phyloP scores from a whole-genome alignment of 2,797 vertebrate genomes.

The Poliocrania exsul region DNA sequence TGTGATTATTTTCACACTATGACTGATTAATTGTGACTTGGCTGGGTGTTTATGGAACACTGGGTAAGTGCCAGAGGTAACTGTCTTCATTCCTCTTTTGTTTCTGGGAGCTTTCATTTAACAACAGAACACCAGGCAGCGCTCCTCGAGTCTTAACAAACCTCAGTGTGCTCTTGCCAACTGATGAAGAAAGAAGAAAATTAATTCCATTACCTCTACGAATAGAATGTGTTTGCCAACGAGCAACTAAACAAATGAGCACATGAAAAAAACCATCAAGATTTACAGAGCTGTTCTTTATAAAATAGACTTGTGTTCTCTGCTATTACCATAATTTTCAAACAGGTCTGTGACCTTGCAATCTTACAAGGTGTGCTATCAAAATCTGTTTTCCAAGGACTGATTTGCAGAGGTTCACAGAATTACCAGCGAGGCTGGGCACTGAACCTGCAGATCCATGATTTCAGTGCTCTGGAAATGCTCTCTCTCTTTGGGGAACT shows the following conservation, averaged over 20 bases:
- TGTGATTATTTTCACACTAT: neutral
- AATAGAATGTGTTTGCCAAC: neutral
- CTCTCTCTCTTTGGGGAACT: neutral
- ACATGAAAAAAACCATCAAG: neutral
- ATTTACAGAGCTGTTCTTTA: neutral
- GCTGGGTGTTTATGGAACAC: neutral
- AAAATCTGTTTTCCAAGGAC: neutral
- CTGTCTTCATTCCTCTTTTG: neutral
- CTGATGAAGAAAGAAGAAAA: conserved; percentile 14
- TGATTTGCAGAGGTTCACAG: neutral
- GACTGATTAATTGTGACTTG: conserved; percentile 10
- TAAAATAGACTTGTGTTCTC: neutral
- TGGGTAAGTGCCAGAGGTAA: neutral
- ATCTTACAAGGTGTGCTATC: neutral
- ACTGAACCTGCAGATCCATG: neutral
- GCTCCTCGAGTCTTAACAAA: neutral
- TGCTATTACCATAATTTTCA: neutral
- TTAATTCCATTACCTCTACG: neutral
- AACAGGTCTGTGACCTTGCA: neutral
- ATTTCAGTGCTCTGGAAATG: neutral
- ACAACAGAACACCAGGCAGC: neutral
- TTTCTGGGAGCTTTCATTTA: conserved; percentile 29
- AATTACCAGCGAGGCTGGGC: neutral
- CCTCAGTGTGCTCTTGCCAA: neutral
- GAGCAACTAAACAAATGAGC: neutral